Percentiles rank a stretch among this genome's conserved stretches.
These are phyloP conservation scores for Drosophila busckii DNA, from an alignment of 1,140 invertebrate genomes.

Conservation along the genomic window DNA sequence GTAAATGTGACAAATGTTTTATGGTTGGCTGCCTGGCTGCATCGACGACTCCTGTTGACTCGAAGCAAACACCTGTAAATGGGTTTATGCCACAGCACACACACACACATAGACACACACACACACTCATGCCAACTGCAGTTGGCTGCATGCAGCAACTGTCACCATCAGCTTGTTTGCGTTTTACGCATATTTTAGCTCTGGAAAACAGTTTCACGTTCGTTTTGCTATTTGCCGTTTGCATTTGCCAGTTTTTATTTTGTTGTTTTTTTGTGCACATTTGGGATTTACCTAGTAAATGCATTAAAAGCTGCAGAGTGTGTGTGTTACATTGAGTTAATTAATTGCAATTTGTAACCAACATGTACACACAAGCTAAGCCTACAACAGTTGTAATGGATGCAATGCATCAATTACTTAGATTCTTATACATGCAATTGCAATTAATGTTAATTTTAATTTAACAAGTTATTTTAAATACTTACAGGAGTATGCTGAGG, in stretches of 20 bases:
- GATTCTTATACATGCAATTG: no score
- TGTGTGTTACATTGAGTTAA: no score
- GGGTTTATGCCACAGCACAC: conserved; percentile 54
- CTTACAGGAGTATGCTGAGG: no score
- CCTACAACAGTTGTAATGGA: no score
- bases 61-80: conserved; percentile 72
- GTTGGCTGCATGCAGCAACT: conserved; percentile 4
- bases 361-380: no score
- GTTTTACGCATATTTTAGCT: conserved; percentile 50
- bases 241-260: conserved; percentile 16
- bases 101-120: conserved; percentile 13
- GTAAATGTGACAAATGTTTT: conserved; percentile 77
- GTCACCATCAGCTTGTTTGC: conserved; percentile 39
- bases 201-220: no score
- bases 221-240: conserved; percentile 17
- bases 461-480: no score
- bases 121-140: conserved; percentile 4
- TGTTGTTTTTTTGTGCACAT: conserved; percentile 49
- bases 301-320: no score
- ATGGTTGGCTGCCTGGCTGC: conserved; percentile 57
- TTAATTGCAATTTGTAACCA: no score
- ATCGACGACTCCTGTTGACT: conserved; percentile 60
- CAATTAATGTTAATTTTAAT: no score
- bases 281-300: conserved; percentile 40
- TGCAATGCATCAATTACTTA: no score